Conservation (phyloP, 1,140 invertebrate genomes). For the Triops longicaudatus region DNA sequence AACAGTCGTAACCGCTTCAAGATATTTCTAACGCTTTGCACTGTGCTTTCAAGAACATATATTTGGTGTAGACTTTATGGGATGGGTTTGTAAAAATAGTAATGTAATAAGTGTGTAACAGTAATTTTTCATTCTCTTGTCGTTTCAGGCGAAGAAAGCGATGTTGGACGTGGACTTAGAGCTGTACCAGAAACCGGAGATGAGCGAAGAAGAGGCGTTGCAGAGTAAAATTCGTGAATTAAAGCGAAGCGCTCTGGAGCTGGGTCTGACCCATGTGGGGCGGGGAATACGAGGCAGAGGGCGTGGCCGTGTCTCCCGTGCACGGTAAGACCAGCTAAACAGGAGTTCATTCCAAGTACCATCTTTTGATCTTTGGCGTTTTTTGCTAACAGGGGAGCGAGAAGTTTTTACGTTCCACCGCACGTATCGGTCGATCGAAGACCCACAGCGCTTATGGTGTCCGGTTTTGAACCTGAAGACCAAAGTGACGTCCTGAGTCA, state of each 20-base stretch:
- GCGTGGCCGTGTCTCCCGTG: constrained; percentile 15
- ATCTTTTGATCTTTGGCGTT: constrained; percentile 29
- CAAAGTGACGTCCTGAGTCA: constrained; percentile 58
- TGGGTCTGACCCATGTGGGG: constrained; percentile 38
- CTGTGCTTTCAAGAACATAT: no score
- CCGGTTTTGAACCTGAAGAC: constrained; percentile 63
- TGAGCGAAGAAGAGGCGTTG: constrained; percentile 62
- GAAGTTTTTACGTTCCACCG: constrained; percentile 38
- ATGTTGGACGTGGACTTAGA: constrained; percentile 81
- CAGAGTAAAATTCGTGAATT: constrained; percentile 61
- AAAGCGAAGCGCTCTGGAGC: constrained; percentile 50
- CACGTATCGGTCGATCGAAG: constrained; percentile 63
- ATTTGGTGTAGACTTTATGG: no score
- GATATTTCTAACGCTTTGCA: no score
- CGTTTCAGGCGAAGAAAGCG: constrained; percentile 66
- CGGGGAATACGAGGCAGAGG: constrained; percentile 25
- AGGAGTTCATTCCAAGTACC: constrained; percentile 21
- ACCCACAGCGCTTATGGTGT: constrained; percentile 66
- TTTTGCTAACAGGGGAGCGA: constrained; percentile 28
- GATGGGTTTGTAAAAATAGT: no score
- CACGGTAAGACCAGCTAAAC: background rate
- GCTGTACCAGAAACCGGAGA: constrained; percentile 69
- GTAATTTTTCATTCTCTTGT: no score
- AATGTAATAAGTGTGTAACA: no score
- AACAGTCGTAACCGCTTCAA: no score